phyloP scores from a whole-genome alignment of 2,797 vertebrate genomes.

The Mormyrus hasselquistii region DNA sequence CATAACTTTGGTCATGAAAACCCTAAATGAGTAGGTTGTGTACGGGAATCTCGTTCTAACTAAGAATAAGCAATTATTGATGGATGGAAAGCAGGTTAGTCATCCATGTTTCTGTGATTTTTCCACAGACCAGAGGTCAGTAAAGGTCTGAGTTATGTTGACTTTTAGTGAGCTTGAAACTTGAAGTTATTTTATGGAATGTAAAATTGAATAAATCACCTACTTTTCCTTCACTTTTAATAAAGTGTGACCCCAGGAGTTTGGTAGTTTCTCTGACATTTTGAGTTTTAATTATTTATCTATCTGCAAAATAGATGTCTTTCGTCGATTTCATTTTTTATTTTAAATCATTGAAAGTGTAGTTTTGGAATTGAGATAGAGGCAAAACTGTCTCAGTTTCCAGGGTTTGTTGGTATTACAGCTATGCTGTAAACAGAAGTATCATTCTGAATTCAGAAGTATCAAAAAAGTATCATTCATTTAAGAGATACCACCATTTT shows the following conservation, averaged over 20 bases:
- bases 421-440: neutral
- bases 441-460: too few relatives aligned
- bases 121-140: neutral
- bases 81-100: neutral
- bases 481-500: neutral
- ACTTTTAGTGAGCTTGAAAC: neutral
- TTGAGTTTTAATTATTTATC: neutral
- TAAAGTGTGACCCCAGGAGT: neutral
- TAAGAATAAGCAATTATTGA: slow-evolving; percentile 3
- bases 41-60: neutral
- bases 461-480: neutral
- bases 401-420: neutral
- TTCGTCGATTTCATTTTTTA: neutral
- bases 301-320: neutral
- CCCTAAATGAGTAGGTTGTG: neutral
- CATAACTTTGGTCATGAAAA: neutral
- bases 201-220: neutral
- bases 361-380: neutral
- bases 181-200: neutral
- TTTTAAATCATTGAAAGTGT: neutral
- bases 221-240: neutral
- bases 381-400: neutral
- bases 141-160: neutral
- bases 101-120: neutral
- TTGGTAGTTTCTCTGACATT: neutral